Base-by-base conservation (phyloP, 1,140 invertebrate genomes). In the Octopus sinensis region DNA sequence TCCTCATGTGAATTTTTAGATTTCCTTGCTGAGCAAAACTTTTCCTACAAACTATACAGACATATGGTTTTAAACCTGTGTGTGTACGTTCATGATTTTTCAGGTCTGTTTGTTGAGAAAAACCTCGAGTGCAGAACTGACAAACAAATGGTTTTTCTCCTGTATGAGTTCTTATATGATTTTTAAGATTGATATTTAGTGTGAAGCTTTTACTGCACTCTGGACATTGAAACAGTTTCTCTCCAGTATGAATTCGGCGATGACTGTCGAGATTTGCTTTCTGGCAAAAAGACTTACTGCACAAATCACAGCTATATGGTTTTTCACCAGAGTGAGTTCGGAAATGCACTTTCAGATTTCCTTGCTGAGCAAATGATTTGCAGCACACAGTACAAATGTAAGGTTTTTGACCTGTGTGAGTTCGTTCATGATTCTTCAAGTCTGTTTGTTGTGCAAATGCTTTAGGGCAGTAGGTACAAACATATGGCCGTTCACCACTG, bases 11-110 rank as follows among this genome's bases (percentile, higher is more conserved):
- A 95, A n/a, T 79, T 23, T 51, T 91, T 53, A 96, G 92, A 89
- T 96, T 95, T 90, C 95, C 96, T 87, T 96, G 96, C 80, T 95
- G 97, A 54, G 97, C 98, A 92, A 99, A 99, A 92, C 97, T 97
- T 88, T 96, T 94, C 91, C 97, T 96, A 92, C 97, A 98, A 90
- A 98, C 17, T 80, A 94, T 92, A 87, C 97, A 98, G 87, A 97
- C 95, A 91, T 97, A 97, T 0, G 97, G 97, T 88, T 97, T 97
- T 84, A 97, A 96, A 87, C 97, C 96, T 1, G 96, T 98, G 75
- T 98, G 97, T 1, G 96, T 97, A 10, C 97, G 91, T 13, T 97
- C 92, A 89, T 97, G 96, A 0, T 96, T 97, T 51, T 73, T 62
- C 0, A 81, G 78, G 6, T 81, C 78, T 30, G 73, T 79, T 54